Evolutionary conservation across 2,113 vertebrate species (phyloP), one percentile per base, ranked within the genome.

Genomic region (Mormyrus iriodes): DNA sequence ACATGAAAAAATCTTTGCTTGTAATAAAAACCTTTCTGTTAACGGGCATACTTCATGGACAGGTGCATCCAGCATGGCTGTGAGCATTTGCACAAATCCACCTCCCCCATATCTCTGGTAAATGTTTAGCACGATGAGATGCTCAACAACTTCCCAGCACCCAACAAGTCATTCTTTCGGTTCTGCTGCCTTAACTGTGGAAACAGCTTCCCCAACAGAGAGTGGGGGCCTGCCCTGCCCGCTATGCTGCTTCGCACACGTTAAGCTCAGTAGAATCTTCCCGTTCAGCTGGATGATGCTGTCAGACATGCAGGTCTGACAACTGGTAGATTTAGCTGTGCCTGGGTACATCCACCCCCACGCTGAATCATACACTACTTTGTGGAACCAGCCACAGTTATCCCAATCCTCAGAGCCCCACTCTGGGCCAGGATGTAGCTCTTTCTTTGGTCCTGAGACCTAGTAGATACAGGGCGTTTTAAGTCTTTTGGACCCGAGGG

Each of bases 191-290:
- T 73, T 65, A 61, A 65, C 0, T 27, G 58, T n/a, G 58, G 9
- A 65, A 27, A 7, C 69, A 35, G 69, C 69, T 73, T 15, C n/a
- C 65, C 55, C 24, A 61, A n/a, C 31, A 88, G 86, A 88, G 24
- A 15, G 8, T 51, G 9, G 21, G 4, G 49, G 31, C 13, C 12
- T 44, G 49, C 46, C 35, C 17, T 35, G 84, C 91, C 92, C 90
- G 93, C 93, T 87, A 61, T 90, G 76, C 31, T 83, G 86, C 49
- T 90, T 92, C 91, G 92, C 84, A 48, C 90, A 93, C 76, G 58
- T 93, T 92, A 49, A 93, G 91, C 91, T 93, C 90, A 93, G 89
- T 21, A 93, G 89, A 73, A 92, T 91, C 89, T 93, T 92, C 88
- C 92, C 48, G 19, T 94, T 93, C 46, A 93, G 42, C 3, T 88